Percentiles rank a stretch among this genome's conserved stretches.
phyloP scores from a whole-genome alignment of 2,113 vertebrate species.

The Gobiocypris rarus region DNA sequence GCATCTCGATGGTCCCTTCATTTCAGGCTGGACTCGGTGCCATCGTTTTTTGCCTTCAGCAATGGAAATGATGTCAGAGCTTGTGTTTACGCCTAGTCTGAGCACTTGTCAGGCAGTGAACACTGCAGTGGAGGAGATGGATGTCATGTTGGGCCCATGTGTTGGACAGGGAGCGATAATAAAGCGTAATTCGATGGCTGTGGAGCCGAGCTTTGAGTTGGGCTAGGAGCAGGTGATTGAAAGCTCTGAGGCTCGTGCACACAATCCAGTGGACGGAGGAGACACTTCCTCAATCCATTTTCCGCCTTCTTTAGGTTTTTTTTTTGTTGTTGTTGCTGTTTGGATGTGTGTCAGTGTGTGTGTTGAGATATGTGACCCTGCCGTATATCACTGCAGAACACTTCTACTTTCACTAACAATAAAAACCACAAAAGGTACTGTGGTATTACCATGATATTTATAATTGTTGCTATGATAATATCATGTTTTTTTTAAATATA shows the following conservation, averaged over 20 bases:
- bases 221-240: constrained; percentile 63
- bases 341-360: background rate
- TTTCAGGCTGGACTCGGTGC: constrained; percentile 6
- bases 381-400: background rate
- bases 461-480: background rate
- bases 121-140: constrained; percentile 34
- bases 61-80: constrained; percentile 10
- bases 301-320: background rate
- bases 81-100: constrained; percentile 35
- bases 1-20: background rate
- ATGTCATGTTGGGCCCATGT: constrained; percentile 43
- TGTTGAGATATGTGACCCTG: background rate
- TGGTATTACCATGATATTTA: background rate
- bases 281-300: constrained; percentile 36
- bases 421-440: background rate
- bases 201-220: background rate
- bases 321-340: background rate
- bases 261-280: constrained; percentile 53
- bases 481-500: background rate
- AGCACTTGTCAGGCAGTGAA: constrained; percentile 42
- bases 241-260: constrained; percentile 38
- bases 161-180: constrained; percentile 34
- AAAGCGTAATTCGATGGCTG: constrained; percentile 40
- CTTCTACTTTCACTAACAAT: background rate
- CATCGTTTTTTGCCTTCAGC: background rate